Base-by-base conservation (phyloP, 2,888 invertebrate genomes). In the Marronus borbonicus region DNA sequence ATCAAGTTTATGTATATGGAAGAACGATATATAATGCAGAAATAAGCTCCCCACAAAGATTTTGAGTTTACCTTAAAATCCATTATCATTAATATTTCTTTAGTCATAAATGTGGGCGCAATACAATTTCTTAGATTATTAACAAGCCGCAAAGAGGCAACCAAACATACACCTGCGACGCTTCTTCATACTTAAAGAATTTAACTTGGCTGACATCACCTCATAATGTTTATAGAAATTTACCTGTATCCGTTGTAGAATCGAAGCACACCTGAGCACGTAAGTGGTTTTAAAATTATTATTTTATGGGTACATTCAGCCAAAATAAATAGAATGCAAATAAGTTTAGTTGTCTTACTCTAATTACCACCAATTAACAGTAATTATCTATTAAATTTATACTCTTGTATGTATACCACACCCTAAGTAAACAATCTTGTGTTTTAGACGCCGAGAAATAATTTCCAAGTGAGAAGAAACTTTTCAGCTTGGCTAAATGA, bases 181-280 rank as follows among this genome's bases (percentile, higher is more conserved):
- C 79, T 64, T 76, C 76, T 74, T 36, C 44, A 74, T 10, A 44
- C 44, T 2, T 44, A 8, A 44, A 52, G 49, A 74, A 74, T 79
- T 50, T 70, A 72, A 72, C 44, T 64, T 24, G 55, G 28, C 1
- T 79, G 79, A 76, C 79, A 76, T 79, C 79, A 79, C 36, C 64
- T 58, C 44, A 55, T 76, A 65, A 52, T 78, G 76, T 76, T 70
- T 78, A 78, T 70, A 79, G 50, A 76, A 72, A 68, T 3, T 44
- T 39, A 76, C 76, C 55, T 79, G 72, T 76, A 39, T 76, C 20
- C 39, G 10, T 8, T 28, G 20, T 55, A 68, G 36, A 68, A 17
- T 50, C 1, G 8, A 31, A 70, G 44, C 44, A 17, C 79, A 69
- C 65, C 58, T 68, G 76, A 72, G 60, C 65, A 72, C 52, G 79